Evolutionary conservation across 2,113 vertebrate species (phyloP).

Genomic region (Indicator indicator): DNA sequence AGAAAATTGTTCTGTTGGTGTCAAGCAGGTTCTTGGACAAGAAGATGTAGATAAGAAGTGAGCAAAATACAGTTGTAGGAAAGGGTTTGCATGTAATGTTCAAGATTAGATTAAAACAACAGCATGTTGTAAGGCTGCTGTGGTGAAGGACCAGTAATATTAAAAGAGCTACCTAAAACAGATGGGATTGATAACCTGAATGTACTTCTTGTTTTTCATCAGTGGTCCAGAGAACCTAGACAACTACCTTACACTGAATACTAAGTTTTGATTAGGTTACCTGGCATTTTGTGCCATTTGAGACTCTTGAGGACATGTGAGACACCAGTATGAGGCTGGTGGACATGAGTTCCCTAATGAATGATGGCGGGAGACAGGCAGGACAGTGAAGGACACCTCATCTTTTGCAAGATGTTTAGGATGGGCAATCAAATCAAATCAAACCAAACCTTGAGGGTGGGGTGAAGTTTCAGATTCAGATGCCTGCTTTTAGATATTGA

Average conservation of each 20-base stretch:
- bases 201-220: not conserved
- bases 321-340: not conserved
- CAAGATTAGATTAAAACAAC: not conserved
- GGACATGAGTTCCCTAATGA: not conserved
- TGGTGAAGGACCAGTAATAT: not conserved
- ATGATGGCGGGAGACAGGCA: not conserved
- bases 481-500: not conserved
- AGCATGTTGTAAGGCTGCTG: not conserved
- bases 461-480: not conserved
- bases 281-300: not conserved
- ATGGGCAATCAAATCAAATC: not conserved
- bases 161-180: not conserved
- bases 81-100: not conserved
- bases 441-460: fast-evolving
- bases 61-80: not conserved
- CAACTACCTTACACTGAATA: not conserved
- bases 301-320: not conserved
- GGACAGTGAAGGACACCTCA: not conserved
- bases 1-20: not conserved
- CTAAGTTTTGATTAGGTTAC: not conserved
- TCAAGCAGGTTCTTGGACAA: not conserved
- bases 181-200: not conserved
- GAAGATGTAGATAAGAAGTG: not conserved
- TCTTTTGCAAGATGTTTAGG: fast-evolving
- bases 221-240: not conserved